Evolutionary conservation across 2,888 invertebrate genomes (phyloP), one percentile per base, ranked within the genome.

Genomic region (Mylabris sibirica): DNA sequence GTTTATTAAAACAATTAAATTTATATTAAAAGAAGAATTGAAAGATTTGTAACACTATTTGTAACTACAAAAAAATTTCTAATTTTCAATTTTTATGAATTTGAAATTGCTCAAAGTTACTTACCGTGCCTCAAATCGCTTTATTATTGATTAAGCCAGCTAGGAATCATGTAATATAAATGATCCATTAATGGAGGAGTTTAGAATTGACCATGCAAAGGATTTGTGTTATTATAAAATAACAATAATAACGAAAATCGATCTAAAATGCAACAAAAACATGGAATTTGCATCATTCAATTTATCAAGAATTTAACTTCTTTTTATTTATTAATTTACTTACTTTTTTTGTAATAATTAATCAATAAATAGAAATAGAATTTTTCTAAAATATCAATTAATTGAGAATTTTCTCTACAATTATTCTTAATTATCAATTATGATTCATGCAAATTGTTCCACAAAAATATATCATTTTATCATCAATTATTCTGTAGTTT

Each of bases 391-490:
- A 57, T 57, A 57, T 57, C 26, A 26, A 57, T 24, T 22, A 53
- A 53, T 12, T 22, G 3, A 12, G 22, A 9, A 9, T 53, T 44
- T 20, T 53, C 22, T 53, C 57, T 57, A 57, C 57, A 57, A 57
- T 57, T 57, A 24, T 14, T n/a, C n/a, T n/a, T 53, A 53, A 49
- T 22, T 53, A 53, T 53, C 22, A 22, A 22, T 11, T 57, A 57
- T 57, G 57, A 57, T 14, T 57, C 57, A 57, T 57, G 57, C 57
- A 57, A 57, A 57, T 57, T 57, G 24, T 57, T 30, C 24, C 24
- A 57, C 57, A 57, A 57, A 57, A 57, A 57, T 57, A 57, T 57
- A 57, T 57, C 26, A 14, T 57, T 53, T 22, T 53, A 49, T 49
- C 38, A 38, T 14, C 17, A 44, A 44, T 44, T 44, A 3, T 44